phyloP scores from a whole-genome alignment of 2,113 vertebrate species.

The Lucifuga dentata region DNA sequence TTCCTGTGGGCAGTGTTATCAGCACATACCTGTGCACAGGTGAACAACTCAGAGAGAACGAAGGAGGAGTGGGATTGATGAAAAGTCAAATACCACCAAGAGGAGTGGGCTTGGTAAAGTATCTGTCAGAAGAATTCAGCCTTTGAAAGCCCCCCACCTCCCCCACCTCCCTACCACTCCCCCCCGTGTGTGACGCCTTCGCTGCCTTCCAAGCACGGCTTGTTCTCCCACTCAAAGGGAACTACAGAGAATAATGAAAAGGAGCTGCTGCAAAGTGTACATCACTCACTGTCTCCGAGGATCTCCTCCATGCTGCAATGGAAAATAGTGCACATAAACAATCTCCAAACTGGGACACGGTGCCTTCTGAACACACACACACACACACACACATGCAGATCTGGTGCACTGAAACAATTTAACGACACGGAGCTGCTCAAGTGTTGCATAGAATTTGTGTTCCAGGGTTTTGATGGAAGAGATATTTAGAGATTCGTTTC shows the following conservation, averaged over 20 bases:
- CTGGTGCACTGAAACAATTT: not conserved
- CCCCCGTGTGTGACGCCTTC: not conserved
- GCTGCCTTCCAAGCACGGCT: slow-evolving; percentile 10
- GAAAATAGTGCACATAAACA: not conserved
- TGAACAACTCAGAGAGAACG: slow-evolving; percentile 31
- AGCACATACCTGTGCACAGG: not conserved
- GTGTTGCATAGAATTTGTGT: not conserved
- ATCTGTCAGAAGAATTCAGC: slow-evolving; percentile 1
- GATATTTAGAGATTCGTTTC: slow-evolving; percentile 29
- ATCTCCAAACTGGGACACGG: not conserved
- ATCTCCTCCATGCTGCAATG: not conserved
- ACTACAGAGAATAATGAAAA: slow-evolving; percentile 19
- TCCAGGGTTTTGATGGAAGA: slow-evolving; percentile 13
- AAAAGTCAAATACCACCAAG: slow-evolving; percentile 7
- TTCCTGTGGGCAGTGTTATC: not conserved
- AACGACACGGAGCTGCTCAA: not conserved
- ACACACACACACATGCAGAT: not conserved
- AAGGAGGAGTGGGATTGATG: slow-evolving; percentile 15
- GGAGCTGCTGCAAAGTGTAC: slow-evolving; percentile 6
- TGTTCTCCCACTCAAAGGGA: slow-evolving; percentile 8
- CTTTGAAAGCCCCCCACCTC: not conserved
- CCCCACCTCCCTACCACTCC: too few relatives aligned
- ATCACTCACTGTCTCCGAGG: not conserved
- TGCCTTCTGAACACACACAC: too few relatives aligned
- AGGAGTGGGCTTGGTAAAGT: slow-evolving; percentile 20